Evolutionary conservation across 2,113 vertebrate genomes (phyloP).

Genomic region (Sitta europaea): DNA sequence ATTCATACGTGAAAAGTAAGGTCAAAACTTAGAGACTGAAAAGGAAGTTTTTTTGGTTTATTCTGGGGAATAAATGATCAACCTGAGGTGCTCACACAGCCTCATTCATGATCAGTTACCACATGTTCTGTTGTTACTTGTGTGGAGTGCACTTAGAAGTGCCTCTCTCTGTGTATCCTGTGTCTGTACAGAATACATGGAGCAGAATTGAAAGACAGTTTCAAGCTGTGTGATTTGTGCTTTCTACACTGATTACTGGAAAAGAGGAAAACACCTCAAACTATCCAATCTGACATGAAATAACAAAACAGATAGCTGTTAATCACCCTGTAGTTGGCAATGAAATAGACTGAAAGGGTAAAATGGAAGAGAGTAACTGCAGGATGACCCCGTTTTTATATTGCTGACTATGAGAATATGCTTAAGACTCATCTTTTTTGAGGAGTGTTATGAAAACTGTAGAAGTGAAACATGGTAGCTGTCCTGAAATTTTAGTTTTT

Average conservation of each 20-base stretch:
- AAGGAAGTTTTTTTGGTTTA: not conserved
- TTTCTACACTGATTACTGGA: not conserved
- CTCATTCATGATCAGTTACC: not conserved
- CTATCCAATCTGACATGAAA: not conserved
- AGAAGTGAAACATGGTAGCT: not conserved
- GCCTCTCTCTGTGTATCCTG: not conserved
- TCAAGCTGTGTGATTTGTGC: not conserved
- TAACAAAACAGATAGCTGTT: not conserved
- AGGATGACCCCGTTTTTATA: not conserved
- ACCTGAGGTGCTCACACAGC: not conserved
- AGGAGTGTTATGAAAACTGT: not conserved
- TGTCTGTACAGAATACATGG: not conserved
- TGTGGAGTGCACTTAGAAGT: not conserved
- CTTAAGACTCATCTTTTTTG: not conserved
- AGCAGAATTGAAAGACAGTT: not conserved
- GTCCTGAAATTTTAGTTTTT: not conserved
- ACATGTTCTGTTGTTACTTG: not conserved
- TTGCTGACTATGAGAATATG: not conserved
- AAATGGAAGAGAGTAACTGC: not conserved
- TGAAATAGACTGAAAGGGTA: not conserved
- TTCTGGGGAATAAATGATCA: not conserved
- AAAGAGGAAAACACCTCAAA: not conserved
- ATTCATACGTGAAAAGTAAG: not conserved
- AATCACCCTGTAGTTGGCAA: not conserved
- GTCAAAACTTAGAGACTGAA: not conserved